A percentile compares a stretch with the other conserved stretches of the same genome.
Evolutionary conservation across 1,140 invertebrate genomes (phyloP).

Genomic region (Adelges cooleyi): DNA sequence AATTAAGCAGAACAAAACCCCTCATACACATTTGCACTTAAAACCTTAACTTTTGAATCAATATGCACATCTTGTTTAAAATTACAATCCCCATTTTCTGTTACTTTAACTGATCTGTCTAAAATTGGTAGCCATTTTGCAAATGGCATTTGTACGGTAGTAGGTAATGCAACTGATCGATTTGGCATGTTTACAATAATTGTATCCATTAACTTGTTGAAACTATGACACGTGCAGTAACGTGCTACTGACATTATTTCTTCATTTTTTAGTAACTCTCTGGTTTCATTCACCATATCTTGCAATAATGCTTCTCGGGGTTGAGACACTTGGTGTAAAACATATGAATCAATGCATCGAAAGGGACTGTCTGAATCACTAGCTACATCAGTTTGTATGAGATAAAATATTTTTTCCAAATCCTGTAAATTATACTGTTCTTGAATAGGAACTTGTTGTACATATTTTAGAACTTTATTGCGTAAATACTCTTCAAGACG

Average conservation of each 20-base stretch:
- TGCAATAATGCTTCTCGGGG: conserved; percentile 7
- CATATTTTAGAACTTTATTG: conserved; percentile 2
- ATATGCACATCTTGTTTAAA: conserved; percentile 15
- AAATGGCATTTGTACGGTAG: conserved; percentile 19
- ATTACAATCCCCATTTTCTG: conserved; percentile 7
- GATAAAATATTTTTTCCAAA: conserved; percentile 13
- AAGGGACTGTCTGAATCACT: conserved; percentile 17
- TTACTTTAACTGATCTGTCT: conserved; percentile 11
- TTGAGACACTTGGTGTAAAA: neutral
- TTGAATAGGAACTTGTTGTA: conserved; percentile 19
- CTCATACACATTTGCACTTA: conserved; percentile 20
- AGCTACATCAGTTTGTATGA: conserved; percentile 16
- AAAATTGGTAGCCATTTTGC: conserved; percentile 15
- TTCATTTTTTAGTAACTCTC: conserved; percentile 10
- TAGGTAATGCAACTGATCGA: conserved; percentile 5
- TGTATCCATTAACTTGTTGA: conserved; percentile 14
- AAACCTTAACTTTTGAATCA: conserved; percentile 9
- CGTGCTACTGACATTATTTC: conserved; percentile 16
- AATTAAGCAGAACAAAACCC: conserved; percentile 5
- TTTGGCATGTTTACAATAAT: conserved; percentile 12
- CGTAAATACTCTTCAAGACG: conserved; percentile 8
- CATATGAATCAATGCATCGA: neutral
- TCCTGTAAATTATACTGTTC: conserved; percentile 23
- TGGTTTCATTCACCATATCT: conserved; percentile 15
- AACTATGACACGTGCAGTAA: conserved; percentile 13